These are phyloP conservation scores for Eudemis profundana DNA, from an alignment of 2,888 invertebrate genomes.

Conservation along the genomic window DNA sequence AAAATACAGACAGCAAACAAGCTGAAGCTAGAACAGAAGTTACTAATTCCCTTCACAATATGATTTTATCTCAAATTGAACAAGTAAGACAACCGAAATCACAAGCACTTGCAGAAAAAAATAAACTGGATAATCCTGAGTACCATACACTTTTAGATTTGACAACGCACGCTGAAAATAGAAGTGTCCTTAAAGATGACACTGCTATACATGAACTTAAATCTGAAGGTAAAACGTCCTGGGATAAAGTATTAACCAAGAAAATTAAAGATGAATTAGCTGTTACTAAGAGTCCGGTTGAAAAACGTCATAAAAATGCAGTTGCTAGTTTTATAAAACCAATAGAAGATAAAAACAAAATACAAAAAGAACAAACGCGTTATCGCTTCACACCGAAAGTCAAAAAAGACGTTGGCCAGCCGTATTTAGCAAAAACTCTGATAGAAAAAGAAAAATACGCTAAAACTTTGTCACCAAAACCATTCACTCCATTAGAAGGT, in stretches of 20 bases:
- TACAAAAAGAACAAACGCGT: slow-evolving; percentile 48
- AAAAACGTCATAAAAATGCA: slow-evolving; percentile 48
- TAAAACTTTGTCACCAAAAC: not conserved
- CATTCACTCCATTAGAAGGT: not conserved
- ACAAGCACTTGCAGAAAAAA: not conserved
- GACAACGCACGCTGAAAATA: not conserved
- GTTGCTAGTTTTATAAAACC: slow-evolving; percentile 51
- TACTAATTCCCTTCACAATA: too few relatives aligned
- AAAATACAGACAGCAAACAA: not conserved
- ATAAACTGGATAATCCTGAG: not conserved
- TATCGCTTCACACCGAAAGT: slow-evolving; percentile 46
- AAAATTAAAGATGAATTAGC: not conserved
- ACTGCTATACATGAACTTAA: slow-evolving; percentile 50
- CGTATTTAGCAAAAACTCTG: slow-evolving; percentile 44
- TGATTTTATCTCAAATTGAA: too few relatives aligned
- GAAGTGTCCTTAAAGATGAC: not conserved
- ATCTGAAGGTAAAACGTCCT: slow-evolving; percentile 6
- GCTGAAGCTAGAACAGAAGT: not conserved
- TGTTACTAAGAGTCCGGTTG: slow-evolving; percentile 37
- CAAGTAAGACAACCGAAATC: not conserved
- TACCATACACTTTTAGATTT: not conserved
- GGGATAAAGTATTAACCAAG: slow-evolving; percentile 6
- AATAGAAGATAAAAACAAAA: slow-evolving; percentile 42
- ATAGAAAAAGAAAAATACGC: slow-evolving; percentile 18
- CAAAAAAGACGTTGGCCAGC: slow-evolving; percentile 43